Conservation (phyloP, 2,113 vertebrate genomes). For the Phyllostomus hastatus region DNA sequence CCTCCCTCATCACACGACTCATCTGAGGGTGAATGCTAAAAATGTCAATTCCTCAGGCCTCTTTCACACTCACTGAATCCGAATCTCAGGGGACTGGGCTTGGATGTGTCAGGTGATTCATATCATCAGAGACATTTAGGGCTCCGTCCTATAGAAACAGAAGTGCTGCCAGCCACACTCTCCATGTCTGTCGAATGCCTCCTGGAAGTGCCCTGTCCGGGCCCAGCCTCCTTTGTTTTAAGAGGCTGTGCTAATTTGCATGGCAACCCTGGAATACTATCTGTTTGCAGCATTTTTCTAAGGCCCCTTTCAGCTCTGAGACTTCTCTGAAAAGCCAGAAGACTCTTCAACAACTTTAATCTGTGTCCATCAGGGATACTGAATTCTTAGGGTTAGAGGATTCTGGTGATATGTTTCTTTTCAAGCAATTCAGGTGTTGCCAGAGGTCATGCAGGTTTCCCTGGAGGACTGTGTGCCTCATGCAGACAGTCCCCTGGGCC, state of each 20-base stretch:
- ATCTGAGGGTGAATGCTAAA: background rate
- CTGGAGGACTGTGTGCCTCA: background rate
- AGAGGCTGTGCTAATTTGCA: background rate
- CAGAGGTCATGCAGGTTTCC: background rate
- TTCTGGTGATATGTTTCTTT: background rate
- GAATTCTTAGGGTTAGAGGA: background rate
- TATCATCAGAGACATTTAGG: background rate
- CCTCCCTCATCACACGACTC: background rate
- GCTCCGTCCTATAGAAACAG: background rate
- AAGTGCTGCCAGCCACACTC: background rate
- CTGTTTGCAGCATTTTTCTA: background rate
- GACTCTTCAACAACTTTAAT: background rate
- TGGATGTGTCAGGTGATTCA: background rate
- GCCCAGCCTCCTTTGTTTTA: background rate
- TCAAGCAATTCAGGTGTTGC: background rate
- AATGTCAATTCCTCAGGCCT: background rate
- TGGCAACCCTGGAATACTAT: background rate
- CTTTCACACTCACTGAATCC: background rate
- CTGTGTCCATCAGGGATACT: background rate
- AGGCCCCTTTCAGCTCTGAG: slow-evolving; percentile 10
- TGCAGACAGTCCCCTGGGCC: background rate
- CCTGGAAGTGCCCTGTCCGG: background rate
- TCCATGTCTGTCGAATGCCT: background rate
- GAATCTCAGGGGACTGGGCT: background rate
- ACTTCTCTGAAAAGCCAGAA: background rate